These are phyloP conservation scores for Micrasema longulum DNA, from an alignment of 1,140 invertebrate genomes.

Conservation along the genomic window DNA sequence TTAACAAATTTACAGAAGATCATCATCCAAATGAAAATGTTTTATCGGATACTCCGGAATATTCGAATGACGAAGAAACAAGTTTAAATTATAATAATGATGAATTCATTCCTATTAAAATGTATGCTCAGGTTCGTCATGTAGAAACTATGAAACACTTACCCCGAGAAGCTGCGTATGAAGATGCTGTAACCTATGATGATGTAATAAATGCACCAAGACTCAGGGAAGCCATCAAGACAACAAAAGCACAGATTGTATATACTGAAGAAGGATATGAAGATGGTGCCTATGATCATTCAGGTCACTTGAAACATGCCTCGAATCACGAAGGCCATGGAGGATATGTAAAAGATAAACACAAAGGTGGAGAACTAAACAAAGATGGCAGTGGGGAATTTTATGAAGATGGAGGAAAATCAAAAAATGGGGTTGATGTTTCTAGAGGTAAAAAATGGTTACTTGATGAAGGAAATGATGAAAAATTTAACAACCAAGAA, in stretches of 20 bases:
- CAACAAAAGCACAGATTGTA: conserved; percentile 78
- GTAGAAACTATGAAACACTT: conserved; percentile 72
- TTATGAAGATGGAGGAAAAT: conserved; percentile 59
- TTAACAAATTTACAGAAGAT: conserved; percentile 59
- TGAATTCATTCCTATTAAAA: conserved; percentile 74
- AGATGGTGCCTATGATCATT: conserved; percentile 82
- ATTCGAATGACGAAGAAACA: conserved; percentile 57
- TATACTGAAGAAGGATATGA: conserved; percentile 85
- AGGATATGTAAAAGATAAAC: conserved; percentile 62
- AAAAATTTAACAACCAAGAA: conserved; percentile 55
- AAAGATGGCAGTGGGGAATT: conserved; percentile 56
- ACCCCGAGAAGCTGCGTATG: conserved; percentile 69
- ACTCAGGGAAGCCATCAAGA: conserved; percentile 75
- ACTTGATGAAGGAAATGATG: conserved; percentile 58
- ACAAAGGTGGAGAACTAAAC: conserved; percentile 61
- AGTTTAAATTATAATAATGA: no score
- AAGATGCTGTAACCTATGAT: conserved; percentile 70
- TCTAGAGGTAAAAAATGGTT: conserved; percentile 59
- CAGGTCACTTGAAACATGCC: conserved; percentile 77
- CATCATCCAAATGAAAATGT: conserved; percentile 57
- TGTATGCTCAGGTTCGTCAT: conserved; percentile 76
- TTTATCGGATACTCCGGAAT: conserved; percentile 52
- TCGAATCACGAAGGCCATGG: conserved; percentile 67
- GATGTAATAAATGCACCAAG: conserved; percentile 72
- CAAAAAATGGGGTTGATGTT: conserved; percentile 57